Base-by-base conservation (phyloP, 2,113 vertebrate species). In the Micronycteris hirsuta region DNA sequence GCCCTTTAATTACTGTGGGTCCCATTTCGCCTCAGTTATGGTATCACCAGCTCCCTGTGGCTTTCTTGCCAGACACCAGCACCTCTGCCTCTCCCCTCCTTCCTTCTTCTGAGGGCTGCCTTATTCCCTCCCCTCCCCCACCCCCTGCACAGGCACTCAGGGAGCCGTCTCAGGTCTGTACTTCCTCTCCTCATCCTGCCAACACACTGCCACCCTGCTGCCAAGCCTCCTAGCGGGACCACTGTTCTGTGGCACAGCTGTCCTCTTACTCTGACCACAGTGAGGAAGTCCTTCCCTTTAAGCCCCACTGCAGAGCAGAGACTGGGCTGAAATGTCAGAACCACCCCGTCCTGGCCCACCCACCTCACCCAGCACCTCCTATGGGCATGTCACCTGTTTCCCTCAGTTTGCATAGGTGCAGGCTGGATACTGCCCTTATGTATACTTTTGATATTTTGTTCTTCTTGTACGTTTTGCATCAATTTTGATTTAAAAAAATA, bases 101-200 rank as follows among this genome's bases (percentile, higher is more conserved):
- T 19, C 73, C 4, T 58, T 54, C 3, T 31, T 52, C 65, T 19
- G 58, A 74, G 19, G 28, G 16, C 41, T 49, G 14, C 41, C 12
- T 13, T 4, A 15, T 33, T 38, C 0, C 12, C 11, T 0, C 0
- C 11, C 26, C 26, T 4, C 26, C 58, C 26, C 26, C 5, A 4
- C 43, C 43, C 43, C 43, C 43, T 8, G 43, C 43, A 4, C 43
- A 0, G 7, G 67, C 2, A 0, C 77, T 78, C 63, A 7, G 11
- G 10, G 1, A 28, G 0, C 8, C 24, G 31, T 12, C 22, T 52
- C 0, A 0, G 81, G 56, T 24, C 45, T 5, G 4, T 3, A 3
- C 22, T 33, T 58, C 2, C 10, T 31, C 43, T 73, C 41, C 31
- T 67, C 54, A 28, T 22, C 68, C 33, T n/a, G 10, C 33, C 19